Evolutionary conservation across 2,888 invertebrate genomes (phyloP).

Genomic region (Diarsia rubi): DNA sequence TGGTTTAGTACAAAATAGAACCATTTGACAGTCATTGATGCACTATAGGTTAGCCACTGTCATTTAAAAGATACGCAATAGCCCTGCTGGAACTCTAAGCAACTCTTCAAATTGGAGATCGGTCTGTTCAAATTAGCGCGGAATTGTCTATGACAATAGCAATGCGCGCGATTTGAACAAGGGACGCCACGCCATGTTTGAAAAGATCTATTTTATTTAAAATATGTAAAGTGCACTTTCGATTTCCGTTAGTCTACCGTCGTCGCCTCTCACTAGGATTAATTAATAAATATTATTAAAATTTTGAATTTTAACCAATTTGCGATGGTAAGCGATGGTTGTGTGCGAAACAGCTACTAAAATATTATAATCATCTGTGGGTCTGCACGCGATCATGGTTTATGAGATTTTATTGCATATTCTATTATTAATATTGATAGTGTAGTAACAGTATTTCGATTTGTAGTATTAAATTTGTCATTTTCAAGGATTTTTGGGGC

Average conservation of each 20-base stretch:
- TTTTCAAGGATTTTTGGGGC: constrained; percentile 79
- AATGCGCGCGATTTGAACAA: constrained; percentile 57
- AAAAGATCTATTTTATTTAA: constrained; percentile 65
- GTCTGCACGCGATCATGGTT: constrained; percentile 76
- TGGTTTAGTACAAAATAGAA: too few relatives aligned
- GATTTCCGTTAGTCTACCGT: constrained; percentile 75
- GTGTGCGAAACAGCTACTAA: constrained; percentile 70
- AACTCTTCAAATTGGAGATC: constrained; percentile 62
- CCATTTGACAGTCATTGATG: too few relatives aligned
- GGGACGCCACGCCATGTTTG: constrained; percentile 61
- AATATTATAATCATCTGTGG: constrained; percentile 62
- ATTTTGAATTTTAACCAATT: constrained; percentile 82
- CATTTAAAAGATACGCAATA: too few relatives aligned
- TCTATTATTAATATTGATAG: constrained; percentile 84
- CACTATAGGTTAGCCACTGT: too few relatives aligned
- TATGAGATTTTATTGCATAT: constrained; percentile 86
- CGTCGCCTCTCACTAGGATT: constrained; percentile 80
- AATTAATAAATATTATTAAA: constrained; percentile 75
- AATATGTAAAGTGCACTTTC: constrained; percentile 81
- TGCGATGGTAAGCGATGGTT: constrained; percentile 69
- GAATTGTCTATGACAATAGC: constrained; percentile 48
- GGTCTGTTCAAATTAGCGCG: constrained; percentile 64
- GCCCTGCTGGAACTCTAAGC: constrained; percentile 48
- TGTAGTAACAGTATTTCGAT: constrained; percentile 87
- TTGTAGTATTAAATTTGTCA: constrained; percentile 88